Conservation (phyloP, 2,888 invertebrate genomes). For the Buathra laborator region DNA sequence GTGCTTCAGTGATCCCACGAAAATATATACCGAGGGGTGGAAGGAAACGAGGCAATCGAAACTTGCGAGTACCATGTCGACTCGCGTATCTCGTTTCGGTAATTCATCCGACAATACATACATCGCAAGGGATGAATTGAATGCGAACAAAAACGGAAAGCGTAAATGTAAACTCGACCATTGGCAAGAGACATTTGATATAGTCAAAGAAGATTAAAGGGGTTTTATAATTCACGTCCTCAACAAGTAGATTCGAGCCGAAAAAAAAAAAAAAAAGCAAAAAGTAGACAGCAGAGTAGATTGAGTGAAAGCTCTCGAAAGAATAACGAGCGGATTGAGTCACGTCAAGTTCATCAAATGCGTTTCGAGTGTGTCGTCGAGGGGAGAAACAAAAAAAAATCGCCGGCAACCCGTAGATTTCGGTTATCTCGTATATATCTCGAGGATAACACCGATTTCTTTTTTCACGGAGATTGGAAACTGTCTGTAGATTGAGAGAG, state of each 20-base stretch:
- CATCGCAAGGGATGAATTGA: neutral
- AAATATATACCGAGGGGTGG: neutral
- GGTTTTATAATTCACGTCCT: conserved; percentile 35
- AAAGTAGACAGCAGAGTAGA: neutral
- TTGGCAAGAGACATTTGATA: conserved; percentile 11
- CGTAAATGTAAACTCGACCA: neutral
- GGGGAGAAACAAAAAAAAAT: neutral
- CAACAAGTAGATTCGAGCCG: neutral
- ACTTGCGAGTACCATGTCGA: conserved; percentile 32
- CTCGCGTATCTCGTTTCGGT: conserved; percentile 18
- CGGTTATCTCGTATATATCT: neutral
- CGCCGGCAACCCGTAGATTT: neutral
- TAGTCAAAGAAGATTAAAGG: conserved; percentile 27
- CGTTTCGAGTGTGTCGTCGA: conserved; percentile 6
- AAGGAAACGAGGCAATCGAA: conserved; percentile 32
- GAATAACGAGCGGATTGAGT: conserved; percentile 7
- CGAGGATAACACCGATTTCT: neutral
- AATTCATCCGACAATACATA: conserved; percentile 13
- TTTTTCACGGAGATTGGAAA: neutral
- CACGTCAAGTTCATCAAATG: conserved; percentile 15
- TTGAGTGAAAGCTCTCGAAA: conserved; percentile 17
- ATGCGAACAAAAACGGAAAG: neutral
- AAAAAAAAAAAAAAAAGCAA: neutral
- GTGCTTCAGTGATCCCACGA: neutral
- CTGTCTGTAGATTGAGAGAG: neutral